Base-by-base conservation (phyloP, 2,888 invertebrate genomes). In the Ecliptopera silaceata region DNA sequence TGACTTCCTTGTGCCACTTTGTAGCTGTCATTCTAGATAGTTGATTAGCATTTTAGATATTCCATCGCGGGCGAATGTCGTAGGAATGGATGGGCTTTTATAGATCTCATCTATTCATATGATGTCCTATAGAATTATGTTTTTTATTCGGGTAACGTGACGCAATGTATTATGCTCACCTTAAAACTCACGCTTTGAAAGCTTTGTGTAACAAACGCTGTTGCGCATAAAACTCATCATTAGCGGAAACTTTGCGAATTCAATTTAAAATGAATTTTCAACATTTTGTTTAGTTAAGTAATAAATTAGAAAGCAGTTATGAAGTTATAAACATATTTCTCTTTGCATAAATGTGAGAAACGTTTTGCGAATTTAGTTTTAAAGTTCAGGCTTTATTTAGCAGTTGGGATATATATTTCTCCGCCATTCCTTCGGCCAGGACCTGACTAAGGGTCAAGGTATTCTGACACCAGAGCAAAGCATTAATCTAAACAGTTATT, bases 231-330 rank as follows among this genome's bases (percentile, higher is more conserved):
- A 55, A 50, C 55, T 55, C 18, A 51, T 54, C 45, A 60, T 58
- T 56, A 55, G 50, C 38, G 10, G 36, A 54, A 56, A 58, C 51
- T 63, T 59, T 46, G 56, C 26, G 39, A 63, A 63, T 57, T 59
- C 12, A 41, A 61, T 61, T 51, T 11, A 17, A 26, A 47, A 59
- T 55, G 36, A 61, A 44, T 46, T 56, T 29, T 17, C 47, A 49
- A 48, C 48, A 47, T 58, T 59, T 48, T 49, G 47, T 15, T 50
- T 43, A 59, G 47, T 56, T 47, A 41, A 52, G 44, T 45, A 41
- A 45, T 52, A 52, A 56, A 48, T 58, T 46, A 49, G 15, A 31
- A 11, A 20, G 41, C 18, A 45, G 45, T 45, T 41, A 42, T 42
- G 31, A 32, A 34, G n/a, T n/a, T n/a, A n/a, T n/a, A n/a, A n/a